phyloP scores from a whole-genome alignment of 2,113 vertebrate species.

The Uria aalge region DNA sequence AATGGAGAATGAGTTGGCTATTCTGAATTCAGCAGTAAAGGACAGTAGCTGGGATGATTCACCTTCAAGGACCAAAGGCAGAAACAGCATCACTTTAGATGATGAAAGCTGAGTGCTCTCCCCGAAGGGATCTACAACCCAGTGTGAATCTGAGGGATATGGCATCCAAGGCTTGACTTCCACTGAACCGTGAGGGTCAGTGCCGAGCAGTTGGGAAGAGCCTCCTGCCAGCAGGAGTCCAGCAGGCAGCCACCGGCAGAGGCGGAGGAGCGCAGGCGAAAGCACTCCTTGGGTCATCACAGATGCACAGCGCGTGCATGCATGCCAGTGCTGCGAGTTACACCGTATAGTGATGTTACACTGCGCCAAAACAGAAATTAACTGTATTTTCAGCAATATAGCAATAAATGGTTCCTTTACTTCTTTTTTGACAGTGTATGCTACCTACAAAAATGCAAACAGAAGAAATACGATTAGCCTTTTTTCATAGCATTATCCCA shows the following conservation, averaged over 20 bases:
- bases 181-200: background rate
- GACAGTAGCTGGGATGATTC: background rate
- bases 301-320: accelerated
- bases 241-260: background rate
- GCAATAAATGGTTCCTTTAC: accelerated
- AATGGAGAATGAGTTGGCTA: background rate
- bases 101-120: background rate
- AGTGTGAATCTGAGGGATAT: background rate
- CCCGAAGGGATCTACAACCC: background rate
- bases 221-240: background rate
- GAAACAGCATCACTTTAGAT: background rate
- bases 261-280: background rate
- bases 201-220: background rate
- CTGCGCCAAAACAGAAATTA: background rate
- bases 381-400: background rate
- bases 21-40: background rate
- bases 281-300: background rate
- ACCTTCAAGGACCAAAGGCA: background rate
- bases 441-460: background rate
- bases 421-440: background rate
- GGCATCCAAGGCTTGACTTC: background rate
- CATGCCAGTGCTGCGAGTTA: background rate
- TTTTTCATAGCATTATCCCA: background rate
- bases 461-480: background rate
- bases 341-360: too few species aligned